These are phyloP conservation scores for Leguminivora glycinivorella DNA, from an alignment of 1,140 invertebrate species.

Conservation along the genomic window DNA sequence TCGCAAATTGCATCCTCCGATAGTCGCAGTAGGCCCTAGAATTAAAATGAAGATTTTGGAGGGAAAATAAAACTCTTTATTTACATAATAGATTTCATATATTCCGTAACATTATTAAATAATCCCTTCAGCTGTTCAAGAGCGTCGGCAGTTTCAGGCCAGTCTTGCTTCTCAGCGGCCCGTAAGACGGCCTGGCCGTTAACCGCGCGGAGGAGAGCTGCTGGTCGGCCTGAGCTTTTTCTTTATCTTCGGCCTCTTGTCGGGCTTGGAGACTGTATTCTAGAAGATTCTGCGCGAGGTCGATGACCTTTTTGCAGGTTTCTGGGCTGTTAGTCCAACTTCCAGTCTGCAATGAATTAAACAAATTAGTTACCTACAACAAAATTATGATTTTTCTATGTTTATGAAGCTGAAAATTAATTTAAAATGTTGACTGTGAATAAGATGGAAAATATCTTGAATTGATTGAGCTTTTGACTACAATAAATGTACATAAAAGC, in stretches of 20 bases:
- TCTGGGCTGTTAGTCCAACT: slow-evolving; percentile 82
- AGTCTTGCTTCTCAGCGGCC: slow-evolving; percentile 75
- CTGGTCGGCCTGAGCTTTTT: slow-evolving; percentile 79
- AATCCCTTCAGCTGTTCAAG: slow-evolving; percentile 52
- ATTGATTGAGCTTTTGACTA: too few species aligned
- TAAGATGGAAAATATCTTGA: too few species aligned
- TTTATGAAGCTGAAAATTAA: too few species aligned
- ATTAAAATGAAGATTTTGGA: not conserved
- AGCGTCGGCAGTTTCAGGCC: slow-evolving; percentile 60
- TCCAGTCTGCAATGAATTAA: slow-evolving; percentile 70
- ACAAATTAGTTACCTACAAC: too few species aligned
- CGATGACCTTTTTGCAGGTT: slow-evolving; percentile 71
- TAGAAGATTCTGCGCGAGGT: slow-evolving; percentile 56
- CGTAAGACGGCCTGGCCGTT: slow-evolving; percentile 79
- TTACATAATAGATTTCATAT: slow-evolving; percentile 71
- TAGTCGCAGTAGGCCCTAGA: not conserved
- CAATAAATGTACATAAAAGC: too few species aligned
- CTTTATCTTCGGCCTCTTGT: slow-evolving; percentile 78
- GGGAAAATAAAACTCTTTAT: slow-evolving; percentile 29
- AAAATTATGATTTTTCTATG: too few species aligned
- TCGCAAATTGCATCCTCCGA: not conserved
- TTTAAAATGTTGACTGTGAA: too few species aligned
- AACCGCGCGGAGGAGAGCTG: slow-evolving; percentile 82
- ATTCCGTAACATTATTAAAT: slow-evolving; percentile 64
- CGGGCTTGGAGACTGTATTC: slow-evolving; percentile 63